A percentile compares a stretch with the other conserved stretches of the same genome.
Conservation (phyloP, 2,113 vertebrate genomes). For the Muntiacus muntjak region DNA sequence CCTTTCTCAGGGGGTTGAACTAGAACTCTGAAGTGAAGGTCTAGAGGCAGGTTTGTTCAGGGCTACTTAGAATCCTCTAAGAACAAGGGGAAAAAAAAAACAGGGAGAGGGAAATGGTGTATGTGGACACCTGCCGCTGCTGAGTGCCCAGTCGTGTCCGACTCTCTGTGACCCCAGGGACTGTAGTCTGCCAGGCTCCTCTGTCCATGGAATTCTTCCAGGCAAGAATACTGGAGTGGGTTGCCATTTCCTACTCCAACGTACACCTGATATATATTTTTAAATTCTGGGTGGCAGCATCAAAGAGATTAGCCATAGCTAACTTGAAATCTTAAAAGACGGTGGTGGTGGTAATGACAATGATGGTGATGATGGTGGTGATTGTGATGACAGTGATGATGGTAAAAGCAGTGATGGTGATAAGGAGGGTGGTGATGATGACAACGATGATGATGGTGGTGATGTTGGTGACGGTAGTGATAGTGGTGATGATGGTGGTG, state of each 20-base stretch:
- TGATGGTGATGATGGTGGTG: accelerated
- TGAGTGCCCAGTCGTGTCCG: neutral
- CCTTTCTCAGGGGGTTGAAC: neutral
- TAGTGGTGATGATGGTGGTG: accelerated
- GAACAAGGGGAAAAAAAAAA: neutral
- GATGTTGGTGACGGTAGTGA: too few relatives aligned
- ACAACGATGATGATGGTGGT: accelerated
- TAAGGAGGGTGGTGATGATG: neutral
- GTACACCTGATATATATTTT: neutral
- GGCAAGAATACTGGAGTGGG: neutral
- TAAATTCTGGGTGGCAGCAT: neutral
- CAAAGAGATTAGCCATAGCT: neutral
- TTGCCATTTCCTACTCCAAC: neutral
- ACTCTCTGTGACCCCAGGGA: neutral
- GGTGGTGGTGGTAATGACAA: accelerated
- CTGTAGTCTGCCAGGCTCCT: neutral
- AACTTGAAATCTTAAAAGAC: neutral
- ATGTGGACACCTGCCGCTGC: accelerated
- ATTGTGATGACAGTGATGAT: accelerated
- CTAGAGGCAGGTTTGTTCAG: neutral
- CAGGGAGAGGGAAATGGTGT: neutral
- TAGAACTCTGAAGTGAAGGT: neutral
- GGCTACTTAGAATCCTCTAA: too few relatives aligned
- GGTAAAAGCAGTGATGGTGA: neutral
- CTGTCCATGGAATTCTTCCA: neutral